Evolutionary conservation across 2,888 invertebrate genomes (phyloP).

Genomic region (Noctua janthina): DNA sequence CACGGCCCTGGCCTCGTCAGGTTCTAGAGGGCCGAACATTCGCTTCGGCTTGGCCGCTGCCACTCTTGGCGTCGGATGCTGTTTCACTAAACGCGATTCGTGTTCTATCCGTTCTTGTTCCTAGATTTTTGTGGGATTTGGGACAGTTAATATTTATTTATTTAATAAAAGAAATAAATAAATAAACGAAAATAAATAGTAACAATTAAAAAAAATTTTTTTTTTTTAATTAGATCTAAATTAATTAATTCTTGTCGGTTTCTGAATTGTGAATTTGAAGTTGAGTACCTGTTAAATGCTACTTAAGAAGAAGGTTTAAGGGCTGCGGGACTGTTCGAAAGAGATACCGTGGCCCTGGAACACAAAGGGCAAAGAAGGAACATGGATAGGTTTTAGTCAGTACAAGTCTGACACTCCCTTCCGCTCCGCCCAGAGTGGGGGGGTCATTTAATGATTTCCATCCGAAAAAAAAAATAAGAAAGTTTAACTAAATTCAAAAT

Average conservation of each 20-base stretch:
- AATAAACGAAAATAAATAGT: no score
- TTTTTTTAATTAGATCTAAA: neutral
- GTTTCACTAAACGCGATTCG: constrained; percentile 85
- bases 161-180: no score
- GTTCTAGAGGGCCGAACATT: constrained; percentile 91
- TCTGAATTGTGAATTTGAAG: neutral
- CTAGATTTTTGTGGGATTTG: constrained; percentile 60
- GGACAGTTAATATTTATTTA: neutral
- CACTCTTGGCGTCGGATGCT: constrained; percentile 85
- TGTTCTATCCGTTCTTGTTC: constrained; percentile 87
- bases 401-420: no score
- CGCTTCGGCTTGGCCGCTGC: constrained; percentile 81
- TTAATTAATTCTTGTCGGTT: neutral
- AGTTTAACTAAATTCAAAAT: neutral
- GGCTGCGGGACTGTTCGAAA: no score
- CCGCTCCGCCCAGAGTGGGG: no score
- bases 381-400: no score
- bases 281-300: neutral
- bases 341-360: no score
- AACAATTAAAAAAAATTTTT: no score
- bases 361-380: no score
- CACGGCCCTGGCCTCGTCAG: constrained; percentile 92
- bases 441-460: no score
- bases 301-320: neutral
- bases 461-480: no score